Base-by-base conservation (phyloP, 2,113 vertebrate genomes). In the Xiphophorus couchianus region DNA sequence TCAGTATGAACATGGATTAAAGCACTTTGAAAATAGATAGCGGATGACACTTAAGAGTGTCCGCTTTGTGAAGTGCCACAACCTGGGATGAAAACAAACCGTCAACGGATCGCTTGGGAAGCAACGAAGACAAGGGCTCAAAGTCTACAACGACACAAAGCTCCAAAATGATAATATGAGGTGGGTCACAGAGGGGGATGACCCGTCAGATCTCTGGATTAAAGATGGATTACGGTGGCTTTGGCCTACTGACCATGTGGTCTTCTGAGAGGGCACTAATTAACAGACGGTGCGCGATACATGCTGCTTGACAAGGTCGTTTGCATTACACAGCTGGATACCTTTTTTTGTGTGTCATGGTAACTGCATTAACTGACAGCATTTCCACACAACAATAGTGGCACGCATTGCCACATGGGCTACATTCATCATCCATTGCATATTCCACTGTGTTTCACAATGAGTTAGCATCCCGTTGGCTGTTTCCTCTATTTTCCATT, bases 211-310 rank as follows among this genome's bases (percentile, higher is more conserved):
- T 80, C 66, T 88, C 67, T 51, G 86, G 91, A 92, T 93, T 93
- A 91, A 92, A 91, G 73, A 66, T 86, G 89, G 89, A 91, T 93
- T 93, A 91, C 66, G 62, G 74, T 83, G 73, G 72, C 74, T 86
- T 81, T 85, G 88, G 84, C 84, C 90, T 85, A 78, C 83, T 90
- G 76, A 88, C 76, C 83, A 67, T 58, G 76, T 92, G 93, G 93
- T 94, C 91, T 91, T 90, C 82, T 66, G 76, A 76, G 82, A 82
- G 74, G 82, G 60, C 29, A 61, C 39, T 65, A 58, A 30, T 67
- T 88, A 86, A 68, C 92, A 93, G 92, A 93, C 90, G 89, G 85
- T 76, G 65, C n/a, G 31, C 62, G 85, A 90, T 86, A 80, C 77
- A 79, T 13, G 7, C 64, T 30, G 72, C 85, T 81, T 58, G 54